A percentile compares a stretch with the other conserved stretches of the same genome.
Conservation (phyloP, 2,888 invertebrate genomes). For the Tridacna gigas region DNA sequence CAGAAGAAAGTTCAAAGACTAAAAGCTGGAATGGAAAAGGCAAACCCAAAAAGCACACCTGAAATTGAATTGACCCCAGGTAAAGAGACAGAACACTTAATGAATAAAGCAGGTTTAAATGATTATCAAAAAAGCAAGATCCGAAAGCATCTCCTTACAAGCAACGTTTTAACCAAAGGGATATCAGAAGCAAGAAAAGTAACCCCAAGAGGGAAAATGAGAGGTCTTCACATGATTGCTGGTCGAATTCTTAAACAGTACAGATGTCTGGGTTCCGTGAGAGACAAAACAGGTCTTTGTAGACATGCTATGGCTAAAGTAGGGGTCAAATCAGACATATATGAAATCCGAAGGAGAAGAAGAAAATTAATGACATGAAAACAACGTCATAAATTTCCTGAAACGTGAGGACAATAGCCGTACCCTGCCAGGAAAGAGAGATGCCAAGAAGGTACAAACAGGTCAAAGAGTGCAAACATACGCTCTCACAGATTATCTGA, state of each 20-base stretch:
- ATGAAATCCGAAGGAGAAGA: neutral
- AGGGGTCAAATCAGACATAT: slow-evolving; percentile 15
- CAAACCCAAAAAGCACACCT: neutral
- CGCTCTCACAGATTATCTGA: too few species aligned
- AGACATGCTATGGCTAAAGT: slow-evolving; percentile 31
- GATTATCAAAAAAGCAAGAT: slow-evolving; percentile 3
- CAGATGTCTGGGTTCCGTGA: slow-evolving; percentile 21
- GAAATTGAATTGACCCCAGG: neutral
- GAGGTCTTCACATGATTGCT: neutral
- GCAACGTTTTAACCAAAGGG: slow-evolving; percentile 3
- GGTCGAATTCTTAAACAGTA: slow-evolving; percentile 46
- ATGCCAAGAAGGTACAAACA: too few species aligned
- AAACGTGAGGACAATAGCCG: too few species aligned
- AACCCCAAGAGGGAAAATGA: neutral
- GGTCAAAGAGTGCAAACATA: too few species aligned
- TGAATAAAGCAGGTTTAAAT: slow-evolving; percentile 14
- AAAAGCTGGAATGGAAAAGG: neutral
- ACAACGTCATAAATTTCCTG: too few species aligned
- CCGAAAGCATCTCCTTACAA: neutral
- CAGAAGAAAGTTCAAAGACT: slow-evolving; percentile 34
- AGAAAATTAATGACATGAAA: slow-evolving; percentile 17
- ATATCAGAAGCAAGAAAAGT: slow-evolving; percentile 5
- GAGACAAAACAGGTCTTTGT: slow-evolving; percentile 33
- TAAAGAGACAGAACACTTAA: slow-evolving; percentile 6
- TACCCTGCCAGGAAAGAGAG: too few species aligned